Percentiles rank a stretch among this genome's conserved stretches.
Conservation (phyloP, 1,140 invertebrate species). For the Oryzaephilus surinamensis region DNA sequence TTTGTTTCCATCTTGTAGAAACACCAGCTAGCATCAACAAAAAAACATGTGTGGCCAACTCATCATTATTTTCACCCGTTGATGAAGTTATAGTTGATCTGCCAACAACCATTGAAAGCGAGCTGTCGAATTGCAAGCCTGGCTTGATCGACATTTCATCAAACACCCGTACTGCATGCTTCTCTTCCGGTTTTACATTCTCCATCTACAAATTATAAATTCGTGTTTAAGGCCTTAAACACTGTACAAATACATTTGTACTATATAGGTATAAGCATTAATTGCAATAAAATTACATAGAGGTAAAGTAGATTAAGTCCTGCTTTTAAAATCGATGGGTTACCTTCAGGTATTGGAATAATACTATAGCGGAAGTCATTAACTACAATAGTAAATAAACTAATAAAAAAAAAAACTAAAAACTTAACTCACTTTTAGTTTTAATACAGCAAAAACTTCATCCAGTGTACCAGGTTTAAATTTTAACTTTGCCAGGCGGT, state of each 20-base stretch:
- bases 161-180: conserved; percentile 5
- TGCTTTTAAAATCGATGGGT: too few relatives aligned
- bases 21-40: conserved; percentile 4
- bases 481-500: conserved; percentile 8
- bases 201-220: background rate
- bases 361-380: too few relatives aligned
- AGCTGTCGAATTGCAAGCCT: conserved; percentile 6
- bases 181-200: conserved; percentile 5
- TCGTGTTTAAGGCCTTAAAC: too few relatives aligned
- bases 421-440: conserved; percentile 2
- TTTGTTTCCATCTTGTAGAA: conserved; percentile 3
- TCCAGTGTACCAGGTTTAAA: conserved; percentile 9
- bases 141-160: conserved; percentile 12
- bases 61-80: background rate
- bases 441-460: conserved; percentile 8
- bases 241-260: too few relatives aligned
- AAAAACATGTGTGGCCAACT: conserved; percentile 1
- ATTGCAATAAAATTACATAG: too few relatives aligned
- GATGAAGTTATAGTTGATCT: conserved; percentile 2
- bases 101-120: conserved; percentile 2
- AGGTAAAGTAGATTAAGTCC: too few relatives aligned
- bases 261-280: background rate
- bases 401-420: too few relatives aligned
- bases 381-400: too few relatives aligned
- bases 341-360: too few relatives aligned